A percentile compares a stretch with the other conserved stretches of the same genome.
phyloP scores from a whole-genome alignment of 2,797 vertebrate species.

The Arrhamphus sclerolepis region DNA sequence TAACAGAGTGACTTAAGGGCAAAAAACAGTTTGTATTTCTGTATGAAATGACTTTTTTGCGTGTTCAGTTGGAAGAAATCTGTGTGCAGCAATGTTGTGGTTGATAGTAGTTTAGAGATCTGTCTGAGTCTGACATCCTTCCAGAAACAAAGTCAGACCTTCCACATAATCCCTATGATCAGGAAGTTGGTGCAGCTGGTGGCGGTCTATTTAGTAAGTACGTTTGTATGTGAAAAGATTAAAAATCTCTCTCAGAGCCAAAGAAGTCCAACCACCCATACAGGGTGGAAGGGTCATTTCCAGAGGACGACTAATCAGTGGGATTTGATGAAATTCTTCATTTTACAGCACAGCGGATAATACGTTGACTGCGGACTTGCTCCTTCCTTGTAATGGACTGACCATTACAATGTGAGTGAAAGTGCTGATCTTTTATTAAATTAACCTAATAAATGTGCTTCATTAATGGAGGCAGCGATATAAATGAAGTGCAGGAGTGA shows the following conservation, averaged over 20 bases:
- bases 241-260: conserved; percentile 7
- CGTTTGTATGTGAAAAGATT: conserved; percentile 9
- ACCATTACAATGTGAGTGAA: conserved; percentile 42
- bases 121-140: conserved; percentile 11
- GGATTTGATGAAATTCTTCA: conserved; percentile 45
- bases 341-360: conserved; percentile 52
- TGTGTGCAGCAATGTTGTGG: neutral
- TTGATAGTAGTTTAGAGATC: neutral
- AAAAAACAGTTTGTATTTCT: no score
- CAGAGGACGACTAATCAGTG: conserved; percentile 26
- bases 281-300: conserved; percentile 38
- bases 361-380: conserved; percentile 41
- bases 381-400: conserved; percentile 38
- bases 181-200: conserved; percentile 7
- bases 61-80: no score
- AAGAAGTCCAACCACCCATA: conserved; percentile 6
- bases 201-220: neutral
- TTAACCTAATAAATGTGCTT: conserved; percentile 63
- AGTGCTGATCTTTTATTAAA: conserved; percentile 67
- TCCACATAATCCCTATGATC: conserved; percentile 11
- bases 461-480: conserved; percentile 48
- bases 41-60: no score
- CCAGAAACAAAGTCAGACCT: conserved; percentile 11
- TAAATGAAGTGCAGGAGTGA: conserved; percentile 46
- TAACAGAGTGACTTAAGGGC: no score